Base-by-base conservation (phyloP, 2,113 vertebrate species). In the Coptodon rendalli region DNA sequence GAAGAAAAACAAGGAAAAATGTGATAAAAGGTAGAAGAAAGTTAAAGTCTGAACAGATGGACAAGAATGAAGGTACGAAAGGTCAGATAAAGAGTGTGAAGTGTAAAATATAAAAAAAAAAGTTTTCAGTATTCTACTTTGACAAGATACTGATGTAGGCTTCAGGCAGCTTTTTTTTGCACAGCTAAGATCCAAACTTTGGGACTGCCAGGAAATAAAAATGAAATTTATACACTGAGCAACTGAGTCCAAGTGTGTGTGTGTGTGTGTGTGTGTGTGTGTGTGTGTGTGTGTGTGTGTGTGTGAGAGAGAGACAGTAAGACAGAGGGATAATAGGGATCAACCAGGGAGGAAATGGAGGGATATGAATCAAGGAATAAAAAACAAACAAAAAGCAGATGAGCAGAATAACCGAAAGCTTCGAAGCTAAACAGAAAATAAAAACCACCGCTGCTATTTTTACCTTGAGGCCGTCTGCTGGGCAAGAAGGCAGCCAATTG, bases 381-480 rank as follows among this genome's bases (percentile, higher is more conserved):
- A 86, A 78, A 82, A 88, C 43, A 86, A 91, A 84, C 27, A 61
- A 31, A 86, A 89, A 81, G 6, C 90, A 93, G 80, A 89, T 93
- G 94, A 96, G 96, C 90, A 95, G 66, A 88, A 79, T 38, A 40
- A 43, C 27, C 9, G 7, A 83, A 19, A n/a, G 61, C 59, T 68
- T 50, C 29, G 7, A 56, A 80, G 78, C 59, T 48, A 95, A 94
- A 96, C 92, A 95, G 93, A 80, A 86, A 96, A 79, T 59, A 95
- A 96, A 95, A 95, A 93, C 88, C 95, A 81, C 84, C 91, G 95
- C 40, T 96, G n/a, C 57, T n/a, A 24, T 54, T 48, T 96, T 97
- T 97, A 98, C 98, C 97, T 97, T 97, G 93, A 96, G 97, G 96
- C 59, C 34, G 13, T 95, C 89, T 5, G 40, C 22, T 7, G 86